Conservation (phyloP, 2,888 invertebrate species). For the Calameuta filiformis region DNA sequence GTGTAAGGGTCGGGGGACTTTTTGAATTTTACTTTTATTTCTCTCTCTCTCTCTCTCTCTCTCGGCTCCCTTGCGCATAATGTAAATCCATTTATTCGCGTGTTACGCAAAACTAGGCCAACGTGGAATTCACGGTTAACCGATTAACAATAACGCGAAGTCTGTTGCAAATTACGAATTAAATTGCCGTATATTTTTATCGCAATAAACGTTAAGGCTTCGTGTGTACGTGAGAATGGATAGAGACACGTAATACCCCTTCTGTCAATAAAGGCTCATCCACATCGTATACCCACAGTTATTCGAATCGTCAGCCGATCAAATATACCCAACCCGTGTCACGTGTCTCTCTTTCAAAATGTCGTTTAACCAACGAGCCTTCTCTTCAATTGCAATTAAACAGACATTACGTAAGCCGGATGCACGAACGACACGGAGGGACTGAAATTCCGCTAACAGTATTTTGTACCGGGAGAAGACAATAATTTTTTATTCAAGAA, state of each 20-base stretch:
- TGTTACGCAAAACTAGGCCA: neutral
- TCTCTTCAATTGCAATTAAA: neutral
- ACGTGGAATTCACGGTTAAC: neutral
- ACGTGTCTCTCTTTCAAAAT: neutral
- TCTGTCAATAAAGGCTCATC: neutral
- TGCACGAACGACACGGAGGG: neutral
- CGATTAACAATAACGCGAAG: neutral
- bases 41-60: too few species aligned
- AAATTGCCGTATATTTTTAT: neutral
- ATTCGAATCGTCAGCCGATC: neutral
- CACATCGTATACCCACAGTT: neutral
- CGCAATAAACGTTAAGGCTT: neutral
- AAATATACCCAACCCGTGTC: neutral
- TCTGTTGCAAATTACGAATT: neutral
- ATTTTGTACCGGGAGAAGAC: neutral
- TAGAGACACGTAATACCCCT: neutral
- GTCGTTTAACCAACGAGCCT: neutral
- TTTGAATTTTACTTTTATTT: neutral
- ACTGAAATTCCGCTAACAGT: neutral
- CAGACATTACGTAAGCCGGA: neutral
- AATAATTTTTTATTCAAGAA: neutral
- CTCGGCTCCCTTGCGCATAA: neutral
- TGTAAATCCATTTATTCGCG: neutral
- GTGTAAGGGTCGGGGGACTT: neutral
- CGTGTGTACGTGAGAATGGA: neutral